A percentile compares a stretch with the other conserved stretches of the same genome.
phyloP scores from a whole-genome alignment of 2,797 vertebrate genomes.

The Heliangelus exortis region DNA sequence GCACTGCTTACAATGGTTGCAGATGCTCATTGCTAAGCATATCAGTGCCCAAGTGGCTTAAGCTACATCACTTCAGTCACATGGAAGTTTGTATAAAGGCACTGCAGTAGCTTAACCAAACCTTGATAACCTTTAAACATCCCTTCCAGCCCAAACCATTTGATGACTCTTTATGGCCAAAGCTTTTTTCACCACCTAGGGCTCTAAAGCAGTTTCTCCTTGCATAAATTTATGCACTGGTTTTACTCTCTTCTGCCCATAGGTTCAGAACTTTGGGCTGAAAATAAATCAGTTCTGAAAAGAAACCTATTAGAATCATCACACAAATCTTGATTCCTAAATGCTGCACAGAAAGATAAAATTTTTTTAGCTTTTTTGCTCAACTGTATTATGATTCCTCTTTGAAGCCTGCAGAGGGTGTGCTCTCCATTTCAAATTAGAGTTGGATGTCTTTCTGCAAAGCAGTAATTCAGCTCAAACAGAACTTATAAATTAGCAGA shows the following conservation, averaged over 20 bases:
- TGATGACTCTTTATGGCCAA: neutral
- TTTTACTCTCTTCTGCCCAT: neutral
- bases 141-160: neutral
- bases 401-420: slow-evolving; percentile 63
- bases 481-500: neutral
- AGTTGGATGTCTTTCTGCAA: neutral
- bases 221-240: neutral
- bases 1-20: neutral
- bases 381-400: neutral
- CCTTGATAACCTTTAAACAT: neutral
- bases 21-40: neutral
- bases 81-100: neutral
- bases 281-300: neutral
- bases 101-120: neutral
- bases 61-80: neutral
- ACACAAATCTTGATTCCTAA: neutral
- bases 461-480: neutral
- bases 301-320: neutral
- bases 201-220: neutral
- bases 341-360: neutral
- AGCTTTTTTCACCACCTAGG: neutral
- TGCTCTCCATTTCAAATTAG: slow-evolving; percentile 46
- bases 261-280: neutral
- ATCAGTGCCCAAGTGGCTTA: neutral
- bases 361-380: neutral